Evolutionary conservation across 2,113 vertebrate species (phyloP).

Genomic region (Cranoglanis bouderius): DNA sequence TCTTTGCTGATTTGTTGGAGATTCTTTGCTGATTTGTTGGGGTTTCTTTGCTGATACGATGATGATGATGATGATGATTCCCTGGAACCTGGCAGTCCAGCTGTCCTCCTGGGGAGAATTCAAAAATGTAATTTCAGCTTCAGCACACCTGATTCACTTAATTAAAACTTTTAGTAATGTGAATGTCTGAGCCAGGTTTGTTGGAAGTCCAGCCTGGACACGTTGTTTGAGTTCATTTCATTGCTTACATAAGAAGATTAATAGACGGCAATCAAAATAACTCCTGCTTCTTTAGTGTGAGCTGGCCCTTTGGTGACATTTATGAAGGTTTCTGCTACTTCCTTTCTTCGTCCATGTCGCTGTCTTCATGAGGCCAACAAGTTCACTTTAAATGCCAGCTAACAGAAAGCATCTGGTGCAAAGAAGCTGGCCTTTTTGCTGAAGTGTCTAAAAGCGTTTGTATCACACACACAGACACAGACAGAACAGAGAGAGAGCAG

Average conservation of each 20-base stretch:
- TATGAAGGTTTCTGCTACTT: not conserved
- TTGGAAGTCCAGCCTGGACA: not conserved
- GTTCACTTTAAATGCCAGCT: conserved; percentile 35
- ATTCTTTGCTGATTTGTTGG: not conserved
- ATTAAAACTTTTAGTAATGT: conserved; percentile 9
- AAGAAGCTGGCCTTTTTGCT: conserved; percentile 47
- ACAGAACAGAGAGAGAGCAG: conserved; percentile 17
- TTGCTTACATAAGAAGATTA: not conserved
- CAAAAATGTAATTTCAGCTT: not conserved
- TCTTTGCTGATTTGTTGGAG: not conserved
- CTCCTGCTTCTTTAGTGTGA: not conserved
- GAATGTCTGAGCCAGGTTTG: not conserved
- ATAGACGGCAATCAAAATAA: not conserved
- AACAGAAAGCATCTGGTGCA: conserved; percentile 46
- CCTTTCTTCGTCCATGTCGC: conserved; percentile 4
- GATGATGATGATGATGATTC: not conserved
- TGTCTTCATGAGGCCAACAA: conserved; percentile 32
- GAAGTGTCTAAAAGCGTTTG: conserved; percentile 49
- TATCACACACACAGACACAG: conserved; percentile 28
- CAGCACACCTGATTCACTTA: conserved; percentile 19
- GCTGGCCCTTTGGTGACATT: not conserved
- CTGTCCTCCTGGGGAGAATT: conserved; percentile 16
- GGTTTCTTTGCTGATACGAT: not conserved
- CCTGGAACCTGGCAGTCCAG: not conserved
- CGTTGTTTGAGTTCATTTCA: not conserved